Percentiles rank a stretch among this genome's conserved stretches.
Conservation (phyloP, 2,888 invertebrate genomes). For the Napeogenes sylphis region DNA sequence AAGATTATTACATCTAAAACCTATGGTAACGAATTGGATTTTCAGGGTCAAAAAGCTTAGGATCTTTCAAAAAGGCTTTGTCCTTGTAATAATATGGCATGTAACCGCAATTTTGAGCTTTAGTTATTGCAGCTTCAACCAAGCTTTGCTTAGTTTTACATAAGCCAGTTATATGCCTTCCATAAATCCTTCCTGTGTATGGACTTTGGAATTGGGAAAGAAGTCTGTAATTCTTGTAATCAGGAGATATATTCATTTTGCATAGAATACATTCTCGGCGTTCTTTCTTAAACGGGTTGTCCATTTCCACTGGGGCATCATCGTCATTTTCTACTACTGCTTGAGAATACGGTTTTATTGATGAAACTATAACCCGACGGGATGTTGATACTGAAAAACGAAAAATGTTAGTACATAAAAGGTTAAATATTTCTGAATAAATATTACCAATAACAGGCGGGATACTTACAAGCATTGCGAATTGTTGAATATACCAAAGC, state of each 20-base stretch:
- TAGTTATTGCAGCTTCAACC: conserved; percentile 84
- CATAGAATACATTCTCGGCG: conserved; percentile 88
- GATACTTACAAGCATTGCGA: conserved; percentile 23
- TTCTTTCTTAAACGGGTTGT: conserved; percentile 89
- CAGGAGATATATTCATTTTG: conserved; percentile 85
- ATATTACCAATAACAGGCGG: not conserved
- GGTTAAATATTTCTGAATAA: not conserved
- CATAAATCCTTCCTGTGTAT: conserved; percentile 95
- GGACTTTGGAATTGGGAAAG: conserved; percentile 97
- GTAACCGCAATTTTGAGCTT: conserved; percentile 86
- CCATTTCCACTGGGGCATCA: conserved; percentile 75
- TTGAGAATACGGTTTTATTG: conserved; percentile 43
- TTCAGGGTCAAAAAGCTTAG: conserved; percentile 93
- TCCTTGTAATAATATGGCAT: conserved; percentile 92
- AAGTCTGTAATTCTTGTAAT: conserved; percentile 94
- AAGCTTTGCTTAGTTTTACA: conserved; percentile 88
- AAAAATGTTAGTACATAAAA: not conserved
- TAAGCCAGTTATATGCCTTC: conserved; percentile 94
- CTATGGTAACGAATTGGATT: conserved; percentile 88
- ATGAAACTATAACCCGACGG: conserved; percentile 38
- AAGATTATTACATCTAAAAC: conserved; percentile 68
- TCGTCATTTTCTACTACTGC: conserved; percentile 43
- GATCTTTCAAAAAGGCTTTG: conserved; percentile 88
- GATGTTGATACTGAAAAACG: conserved; percentile 46
- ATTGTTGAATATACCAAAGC: conserved; percentile 5